Base-by-base conservation (phyloP, 2,888 invertebrate species). In the Melangyna quadrimaculata region DNA sequence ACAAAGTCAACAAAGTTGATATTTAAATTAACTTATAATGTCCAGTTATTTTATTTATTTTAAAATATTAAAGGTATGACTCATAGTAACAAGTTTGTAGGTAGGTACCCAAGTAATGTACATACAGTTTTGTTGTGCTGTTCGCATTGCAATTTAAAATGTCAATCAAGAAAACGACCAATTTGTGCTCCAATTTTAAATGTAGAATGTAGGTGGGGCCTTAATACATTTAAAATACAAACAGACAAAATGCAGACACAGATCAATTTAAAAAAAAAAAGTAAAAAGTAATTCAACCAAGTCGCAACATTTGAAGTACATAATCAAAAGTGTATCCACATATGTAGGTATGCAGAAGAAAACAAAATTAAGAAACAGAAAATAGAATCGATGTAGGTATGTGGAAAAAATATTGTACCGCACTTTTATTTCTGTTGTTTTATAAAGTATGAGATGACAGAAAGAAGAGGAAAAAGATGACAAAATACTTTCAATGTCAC, bases 141-240 rank as follows among this genome's bases (percentile, higher is more conserved):
- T 57, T 79, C 78, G 73, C 70, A 83, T 74, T 79, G 63, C 70
- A 74, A 74, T 71, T 78, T 40, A 70, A 65, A 59, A 72, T 82
- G 73, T 83, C 82, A 78, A 70, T 69, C 37, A 32, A 6, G 17
- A 29, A 29, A 37, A 57, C 37, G 32, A 19, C 19, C 71, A 51
- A 22, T 71, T 48, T 55, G 35, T 59, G 70, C 40, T 57, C 43
- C 27, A 45, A 19, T 51, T 61, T 61, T 10, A 10, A 61, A 45
- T 59, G 22, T 22, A 35, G 8, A 59, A 35, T 59, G 78, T 69
- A 61, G 83, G 83, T 79, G 70, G 12, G 78, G 83, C 63, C 22
- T 37, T 61, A 24, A 24, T 57, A 61, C 24, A 27, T 1, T 5
- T 27, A 40, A 40, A 27, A 61, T n/a, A 37, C 19, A 78, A 37